Conservation (phyloP, 2,113 vertebrate species). For the Pelvicachromis taeniatus region DNA sequence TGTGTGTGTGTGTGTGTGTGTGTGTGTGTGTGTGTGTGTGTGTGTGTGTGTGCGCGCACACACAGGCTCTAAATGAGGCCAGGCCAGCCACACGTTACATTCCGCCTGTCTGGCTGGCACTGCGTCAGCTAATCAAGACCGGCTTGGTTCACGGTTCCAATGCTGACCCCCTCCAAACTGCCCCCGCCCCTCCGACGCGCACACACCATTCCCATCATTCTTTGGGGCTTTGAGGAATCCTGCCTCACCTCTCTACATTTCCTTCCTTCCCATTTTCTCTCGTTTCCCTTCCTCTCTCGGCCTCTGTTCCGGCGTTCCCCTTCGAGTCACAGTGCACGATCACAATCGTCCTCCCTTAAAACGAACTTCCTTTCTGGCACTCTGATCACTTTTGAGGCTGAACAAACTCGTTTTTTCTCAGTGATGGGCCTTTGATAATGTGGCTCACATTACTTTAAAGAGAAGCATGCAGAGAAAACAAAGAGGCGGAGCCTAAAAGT, state of each 20-base stretch:
- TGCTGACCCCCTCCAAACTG: not conserved
- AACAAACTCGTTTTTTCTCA: constrained; percentile 16
- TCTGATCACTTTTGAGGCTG: not conserved
- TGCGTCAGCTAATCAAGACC: constrained; percentile 60
- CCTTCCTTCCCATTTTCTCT: constrained; percentile 30
- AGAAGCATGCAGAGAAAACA: not conserved
- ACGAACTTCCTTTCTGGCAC: not conserved
- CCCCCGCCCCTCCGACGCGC: not conserved
- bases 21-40: not conserved
- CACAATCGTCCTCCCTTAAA: not conserved
- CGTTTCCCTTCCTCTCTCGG: not conserved
- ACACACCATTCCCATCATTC: constrained; percentile 32
- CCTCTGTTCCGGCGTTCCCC: not conserved
- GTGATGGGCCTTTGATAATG: constrained; percentile 49
- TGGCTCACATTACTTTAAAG: constrained; percentile 35
- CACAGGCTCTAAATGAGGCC: constrained; percentile 65
- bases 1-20: constrained; percentile 22
- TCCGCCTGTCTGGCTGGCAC: constrained; percentile 66
- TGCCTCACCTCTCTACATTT: constrained; percentile 36
- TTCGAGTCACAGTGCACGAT: not conserved
- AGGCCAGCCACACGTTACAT: constrained; percentile 67
- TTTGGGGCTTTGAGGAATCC: constrained; percentile 26
- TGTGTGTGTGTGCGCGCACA: not conserved
- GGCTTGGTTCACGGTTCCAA: constrained; percentile 50
- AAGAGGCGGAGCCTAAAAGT: not conserved